Conservation (phyloP, 1,140 invertebrate species). For the Microplitis demolitor region DNA sequence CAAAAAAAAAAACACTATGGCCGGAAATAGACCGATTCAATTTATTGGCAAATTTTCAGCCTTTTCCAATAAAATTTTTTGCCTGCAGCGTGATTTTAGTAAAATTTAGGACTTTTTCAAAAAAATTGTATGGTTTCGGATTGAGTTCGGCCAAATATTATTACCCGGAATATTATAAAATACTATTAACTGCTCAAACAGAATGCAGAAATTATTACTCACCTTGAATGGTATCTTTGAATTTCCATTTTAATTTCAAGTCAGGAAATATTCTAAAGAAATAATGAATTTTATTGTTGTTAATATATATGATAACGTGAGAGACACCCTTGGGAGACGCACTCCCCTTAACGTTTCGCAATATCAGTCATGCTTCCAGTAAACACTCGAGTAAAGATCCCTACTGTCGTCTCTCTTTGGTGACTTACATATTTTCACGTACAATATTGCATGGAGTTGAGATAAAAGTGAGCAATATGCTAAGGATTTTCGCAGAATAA, state of each 20-base stretch:
- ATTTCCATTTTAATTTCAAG: slow-evolving; percentile 34
- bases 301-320: slow-evolving; percentile 38
- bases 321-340: slow-evolving; percentile 27
- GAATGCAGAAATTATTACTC: too few relatives aligned
- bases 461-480: slow-evolving; percentile 22
- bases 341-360: slow-evolving; percentile 18
- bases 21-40: too few relatives aligned
- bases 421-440: slow-evolving; percentile 36
- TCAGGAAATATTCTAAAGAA: slow-evolving; percentile 18
- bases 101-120: too few relatives aligned
- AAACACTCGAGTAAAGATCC: slow-evolving; percentile 6
- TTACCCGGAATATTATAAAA: too few relatives aligned
- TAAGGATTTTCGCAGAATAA: slow-evolving; percentile 19
- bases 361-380: slow-evolving; percentile 35
- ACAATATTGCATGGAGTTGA: slow-evolving; percentile 31
- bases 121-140: too few relatives aligned
- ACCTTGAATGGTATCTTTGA: slow-evolving; percentile 2
- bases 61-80: too few relatives aligned
- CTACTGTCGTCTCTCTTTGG: not conserved
- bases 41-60: too few relatives aligned
- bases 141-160: too few relatives aligned
- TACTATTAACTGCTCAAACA: too few relatives aligned
- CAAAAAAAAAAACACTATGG: too few relatives aligned
- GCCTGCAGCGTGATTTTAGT: too few relatives aligned
- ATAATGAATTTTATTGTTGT: slow-evolving; percentile 41